Base-by-base conservation (phyloP, 2,113 vertebrate species). In the Cyphomyrus discorhynchus region DNA sequence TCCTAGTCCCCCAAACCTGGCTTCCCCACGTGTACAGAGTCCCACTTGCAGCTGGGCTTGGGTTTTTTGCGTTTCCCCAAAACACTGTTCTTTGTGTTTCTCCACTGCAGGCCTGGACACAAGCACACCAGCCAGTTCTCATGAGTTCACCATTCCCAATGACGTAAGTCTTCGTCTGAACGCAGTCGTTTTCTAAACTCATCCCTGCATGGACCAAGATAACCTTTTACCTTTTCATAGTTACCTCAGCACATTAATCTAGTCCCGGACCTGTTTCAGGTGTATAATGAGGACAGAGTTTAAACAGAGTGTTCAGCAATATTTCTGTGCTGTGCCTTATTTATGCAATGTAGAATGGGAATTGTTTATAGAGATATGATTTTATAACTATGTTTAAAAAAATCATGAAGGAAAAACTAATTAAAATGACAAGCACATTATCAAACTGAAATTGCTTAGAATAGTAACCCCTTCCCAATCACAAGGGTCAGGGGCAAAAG, bases 81-180 rank as follows among this genome's bases (percentile, higher is more conserved):
- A 93, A 91, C 90, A 92, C 92, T 92, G 92, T 94, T 90, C 85
- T 90, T n/a, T 94, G 89, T 70, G 89, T 92, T 94, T 94, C 96
- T 94, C 94, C 94, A 94, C 95, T 94, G 90, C 96, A 98, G 97
- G 97, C 95, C 93, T 98, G 96, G 97, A 98, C 95, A 94, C 95
- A 91, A 96, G 95, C 91, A 94, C 96, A 94, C 95, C 96, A 94
- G 96, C 97, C 94, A 97, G 96, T 96, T 98, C 97, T 96, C 97
- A 98, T 92, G 97, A 98, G 94, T 96, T 98, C 96, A 97, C 97
- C 92, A 97, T 98, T 96, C 97, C 97, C 93, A 98, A 98, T 95
- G 97, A 98, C 96, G 97, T 98, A 97, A 98, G 97, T 97, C 91
- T 70, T 86, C 21, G 11, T 53, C 35, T 70, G 15, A 86, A 21